phyloP scores from a whole-genome alignment of 2,113 vertebrate genomes.

The Monarcha castaneiventris region DNA sequence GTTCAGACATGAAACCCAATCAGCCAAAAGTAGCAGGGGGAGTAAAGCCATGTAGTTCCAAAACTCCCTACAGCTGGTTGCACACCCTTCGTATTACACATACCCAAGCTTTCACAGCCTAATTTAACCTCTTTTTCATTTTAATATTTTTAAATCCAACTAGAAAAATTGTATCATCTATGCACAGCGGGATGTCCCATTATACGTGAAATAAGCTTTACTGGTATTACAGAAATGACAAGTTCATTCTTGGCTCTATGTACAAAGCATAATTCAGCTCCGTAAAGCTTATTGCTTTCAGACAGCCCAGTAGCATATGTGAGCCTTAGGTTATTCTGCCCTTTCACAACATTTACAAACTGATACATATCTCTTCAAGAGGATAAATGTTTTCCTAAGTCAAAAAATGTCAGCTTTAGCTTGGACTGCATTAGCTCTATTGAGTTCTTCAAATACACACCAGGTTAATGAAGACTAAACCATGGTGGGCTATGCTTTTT shows the following conservation, averaged over 20 bases:
- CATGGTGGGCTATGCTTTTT: slow-evolving; percentile 65
- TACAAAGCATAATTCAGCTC: slow-evolving; percentile 51
- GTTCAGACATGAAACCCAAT: slow-evolving; percentile 9
- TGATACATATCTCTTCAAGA: slow-evolving; percentile 74
- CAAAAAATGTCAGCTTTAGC: slow-evolving; percentile 61
- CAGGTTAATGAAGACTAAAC: slow-evolving; percentile 74
- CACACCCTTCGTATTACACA: not conserved
- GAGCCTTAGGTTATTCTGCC: slow-evolving; percentile 69
- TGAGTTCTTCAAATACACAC: slow-evolving; percentile 75
- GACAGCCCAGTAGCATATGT: slow-evolving; percentile 57
- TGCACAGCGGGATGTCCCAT: slow-evolving; percentile 48
- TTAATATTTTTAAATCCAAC: slow-evolving; percentile 60
- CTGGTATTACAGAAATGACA: slow-evolving; percentile 63
- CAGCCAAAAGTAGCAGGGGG: not conserved
- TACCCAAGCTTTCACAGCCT: slow-evolving; percentile 6
- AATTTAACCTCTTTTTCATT: slow-evolving; percentile 56
- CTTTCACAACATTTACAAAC: slow-evolving; percentile 77
- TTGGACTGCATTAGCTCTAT: slow-evolving; percentile 65
- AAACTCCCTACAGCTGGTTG: slow-evolving; percentile 39
- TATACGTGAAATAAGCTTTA: slow-evolving; percentile 61
- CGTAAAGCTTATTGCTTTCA: slow-evolving; percentile 23
- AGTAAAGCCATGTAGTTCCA: slow-evolving; percentile 1
- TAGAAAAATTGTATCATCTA: slow-evolving; percentile 63
- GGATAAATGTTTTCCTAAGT: slow-evolving; percentile 73
- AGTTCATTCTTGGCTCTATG: slow-evolving; percentile 57